Conservation (phyloP, 2,113 vertebrate genomes). For the Paraplagusia blochii region DNA sequence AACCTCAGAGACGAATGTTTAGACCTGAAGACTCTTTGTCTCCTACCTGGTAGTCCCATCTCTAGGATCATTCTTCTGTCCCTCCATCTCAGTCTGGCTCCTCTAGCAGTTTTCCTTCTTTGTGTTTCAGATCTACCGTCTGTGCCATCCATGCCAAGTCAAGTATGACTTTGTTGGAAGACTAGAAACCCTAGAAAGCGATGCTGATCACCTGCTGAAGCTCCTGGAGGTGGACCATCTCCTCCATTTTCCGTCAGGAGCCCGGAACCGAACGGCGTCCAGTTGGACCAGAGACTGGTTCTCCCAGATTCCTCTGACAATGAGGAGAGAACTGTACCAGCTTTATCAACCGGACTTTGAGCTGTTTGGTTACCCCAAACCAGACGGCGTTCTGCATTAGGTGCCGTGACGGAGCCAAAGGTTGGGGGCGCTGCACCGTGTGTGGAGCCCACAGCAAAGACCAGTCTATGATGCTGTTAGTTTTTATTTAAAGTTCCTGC, state of each 20-base stretch:
- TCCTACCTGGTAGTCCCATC: no score
- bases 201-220: constrained; percentile 85
- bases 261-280: constrained; percentile 81
- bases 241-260: constrained; percentile 83
- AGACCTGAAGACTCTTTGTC: no score
- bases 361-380: constrained; percentile 90
- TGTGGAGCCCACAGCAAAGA: constrained; percentile 25
- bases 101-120: no score
- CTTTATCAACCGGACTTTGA: constrained; percentile 89
- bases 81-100: no score
- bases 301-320: constrained; percentile 77
- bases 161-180: constrained; percentile 93
- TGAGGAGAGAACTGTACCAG: constrained; percentile 85
- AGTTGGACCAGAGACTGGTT: constrained; percentile 92
- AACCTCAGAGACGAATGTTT: no score
- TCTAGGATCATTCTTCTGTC: no score
- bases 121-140: constrained; percentile 72
- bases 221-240: constrained; percentile 82
- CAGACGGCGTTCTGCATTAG: constrained; percentile 77
- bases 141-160: constrained; percentile 93
- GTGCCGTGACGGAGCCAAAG: constrained; percentile 24
- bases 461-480: constrained; percentile 26
- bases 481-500: constrained; percentile 19
- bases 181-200: constrained; percentile 89
- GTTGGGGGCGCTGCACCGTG: constrained; percentile 27